Evolutionary conservation across 2,113 vertebrate species (phyloP), one percentile per base, ranked within the genome.

Genomic region (Empidonax traillii): DNA sequence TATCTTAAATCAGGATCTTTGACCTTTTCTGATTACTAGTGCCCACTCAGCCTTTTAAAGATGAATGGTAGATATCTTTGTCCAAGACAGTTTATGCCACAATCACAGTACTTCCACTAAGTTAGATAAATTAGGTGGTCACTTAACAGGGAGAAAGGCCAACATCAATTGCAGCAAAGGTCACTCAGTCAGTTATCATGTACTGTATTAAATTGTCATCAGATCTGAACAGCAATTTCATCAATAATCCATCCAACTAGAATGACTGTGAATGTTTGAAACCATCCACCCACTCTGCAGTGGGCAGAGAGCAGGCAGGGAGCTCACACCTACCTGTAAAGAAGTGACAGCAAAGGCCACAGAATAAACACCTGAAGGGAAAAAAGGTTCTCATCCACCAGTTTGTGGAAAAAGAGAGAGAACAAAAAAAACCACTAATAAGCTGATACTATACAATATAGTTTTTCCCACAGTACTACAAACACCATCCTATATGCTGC

Each of bases 71-170:
- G 89, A 67, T 97, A 97, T 96, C 94, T 98, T 96, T 93, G 87
- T 76, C 49, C 91, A 85, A 82, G 97, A 97, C 97, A 97, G 89
- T 95, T 97, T 96, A 97, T 97, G 97, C 96, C 97, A 88, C 97
- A 97, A 96, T 98, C 97, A 97, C 95, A 88, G 65, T 95, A 97
- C 94, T 98, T 97, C 83, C 95, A 86, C 23, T 98, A 98, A 98
- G 96, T 97, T 97, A 97, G 98, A 98, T 98, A 98, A 98, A 98
- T 98, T 97, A 96, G 94, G 85, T 3, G 93, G 96, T 98, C 98
- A 97, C 93, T 97, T 97, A 96, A 97, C 85, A 95, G 90, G 84
- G 95, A 97, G 82, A 97, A 97, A 97, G 97, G 97, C 87, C 97
- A 98, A 85, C 84, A 72, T 94, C 95, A 97, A 96, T 94, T 96